phyloP scores from a whole-genome alignment of 2,888 invertebrate species.

The Calameuta idolon region DNA sequence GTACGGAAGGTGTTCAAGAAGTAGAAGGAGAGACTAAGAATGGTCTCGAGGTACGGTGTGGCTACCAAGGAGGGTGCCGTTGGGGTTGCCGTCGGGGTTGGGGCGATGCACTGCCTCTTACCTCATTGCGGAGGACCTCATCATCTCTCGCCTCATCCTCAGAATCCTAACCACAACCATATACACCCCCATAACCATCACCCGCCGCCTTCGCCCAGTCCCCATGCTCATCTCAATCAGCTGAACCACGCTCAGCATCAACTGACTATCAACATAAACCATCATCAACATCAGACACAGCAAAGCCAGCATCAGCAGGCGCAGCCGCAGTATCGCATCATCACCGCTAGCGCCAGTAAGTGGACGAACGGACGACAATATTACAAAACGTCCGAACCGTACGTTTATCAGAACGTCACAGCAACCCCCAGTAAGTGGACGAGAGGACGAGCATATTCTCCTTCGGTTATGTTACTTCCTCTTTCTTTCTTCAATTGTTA shows the following conservation, averaged over 20 bases:
- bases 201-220: constrained; percentile 54
- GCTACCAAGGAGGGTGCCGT: constrained; percentile 58
- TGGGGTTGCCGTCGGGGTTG: constrained; percentile 58
- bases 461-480: not conserved
- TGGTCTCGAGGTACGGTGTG: constrained; percentile 62
- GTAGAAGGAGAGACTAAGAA: constrained; percentile 26
- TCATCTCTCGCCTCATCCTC: constrained; percentile 58
- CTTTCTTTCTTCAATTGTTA: constrained; percentile 4
- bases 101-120: constrained; percentile 53
- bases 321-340: constrained; percentile 58
- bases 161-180: constrained; percentile 58
- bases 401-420: not conserved
- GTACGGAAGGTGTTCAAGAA: not conserved
- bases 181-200: constrained; percentile 59
- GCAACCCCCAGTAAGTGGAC: constrained; percentile 2
- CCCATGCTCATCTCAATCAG: constrained; percentile 57
- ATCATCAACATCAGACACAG: constrained; percentile 58
- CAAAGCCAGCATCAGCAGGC: constrained; percentile 50
- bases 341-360: constrained; percentile 57
- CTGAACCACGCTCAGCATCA: constrained; percentile 42
- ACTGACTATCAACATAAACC: constrained; percentile 44
- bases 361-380: constrained; percentile 25
- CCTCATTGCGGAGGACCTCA: constrained; percentile 55
- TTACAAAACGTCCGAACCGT: not conserved
- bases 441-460: constrained; percentile 5